Base-by-base conservation (phyloP, 2,113 vertebrate species). In the Pipa parva region DNA sequence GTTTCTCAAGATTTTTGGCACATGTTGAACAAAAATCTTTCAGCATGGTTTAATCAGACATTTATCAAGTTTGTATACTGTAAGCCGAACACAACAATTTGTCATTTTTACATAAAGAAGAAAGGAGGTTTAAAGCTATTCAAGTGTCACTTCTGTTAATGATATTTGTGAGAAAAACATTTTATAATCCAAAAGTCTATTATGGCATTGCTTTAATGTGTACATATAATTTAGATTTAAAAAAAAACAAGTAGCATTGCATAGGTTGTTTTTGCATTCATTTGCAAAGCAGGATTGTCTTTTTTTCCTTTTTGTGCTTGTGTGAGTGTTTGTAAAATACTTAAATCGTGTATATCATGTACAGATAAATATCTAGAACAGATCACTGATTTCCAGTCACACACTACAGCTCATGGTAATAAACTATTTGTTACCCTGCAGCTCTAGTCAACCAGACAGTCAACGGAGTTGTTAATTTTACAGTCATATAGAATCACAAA, bases 141-240 rank as follows among this genome's bases (percentile, higher is more conserved):
- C 82, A 78, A 9, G 56, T 87, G 85, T 88, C 87, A 85, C 82
- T 80, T 74, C 71, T 78, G 78, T 72, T 88, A 84, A 84, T 78
- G 80, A 20, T 85, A 85, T 87, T 85, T 87, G 85, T 81, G 76
- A 79, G 82, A 87, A 81, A 75, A 86, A 82, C 80, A 78, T 74
- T 73, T 37, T 86, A 83, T 85, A 81, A 82, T 81, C 83, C 83
- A 78, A 84, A 84, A 86, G 87, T 87, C 86, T 78, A 80, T 81
- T 77, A 22, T 63, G 22, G 33, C 59, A 11, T 24, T 13, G 27
- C 1, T 24, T 42, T 13, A 18, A 13, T 17, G 15, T 15, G 39
- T 42, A 42, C 15, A 42, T 15, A 5, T n/a, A n/a, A 42, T 12
- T n/a, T n/a, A 42, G 2, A 3, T 18, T 42, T 42, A 42, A 42